Evolutionary conservation across 2,888 invertebrate species (phyloP).

Genomic region (Bibio marci): DNA sequence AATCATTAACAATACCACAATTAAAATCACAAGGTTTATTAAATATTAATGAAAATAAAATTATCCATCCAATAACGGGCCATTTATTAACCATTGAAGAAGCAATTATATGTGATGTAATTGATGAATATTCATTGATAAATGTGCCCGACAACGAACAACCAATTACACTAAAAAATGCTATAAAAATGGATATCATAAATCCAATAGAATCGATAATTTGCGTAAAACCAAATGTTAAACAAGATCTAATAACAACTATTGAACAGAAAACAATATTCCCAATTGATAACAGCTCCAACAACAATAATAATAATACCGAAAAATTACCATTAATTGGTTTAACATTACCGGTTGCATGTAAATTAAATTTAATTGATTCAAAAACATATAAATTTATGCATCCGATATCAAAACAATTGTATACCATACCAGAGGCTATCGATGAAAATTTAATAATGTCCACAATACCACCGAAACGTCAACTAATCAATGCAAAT

Average conservation of each 20-base stretch:
- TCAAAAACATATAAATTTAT: constrained; percentile 43
- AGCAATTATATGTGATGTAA: constrained; percentile 75
- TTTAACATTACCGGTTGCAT: constrained; percentile 66
- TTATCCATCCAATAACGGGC: constrained; percentile 79
- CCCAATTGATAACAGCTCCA: not conserved
- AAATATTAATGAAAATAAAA: constrained; percentile 50
- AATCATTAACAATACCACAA: constrained; percentile 67
- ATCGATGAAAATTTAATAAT: constrained; percentile 60
- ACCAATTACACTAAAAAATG: constrained; percentile 56
- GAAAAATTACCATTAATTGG: constrained; percentile 53
- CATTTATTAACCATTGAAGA: constrained; percentile 57
- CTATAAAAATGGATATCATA: constrained; percentile 51
- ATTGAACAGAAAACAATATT: not conserved
- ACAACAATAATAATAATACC: constrained; percentile 17
- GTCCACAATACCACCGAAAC: constrained; percentile 49
- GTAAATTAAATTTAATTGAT: constrained; percentile 57
- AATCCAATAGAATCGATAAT: constrained; percentile 23
- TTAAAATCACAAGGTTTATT: constrained; percentile 73
- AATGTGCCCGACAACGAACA: constrained; percentile 39
- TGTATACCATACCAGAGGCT: constrained; percentile 47
- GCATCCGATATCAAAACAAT: constrained; percentile 55
- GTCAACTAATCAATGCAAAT: constrained; percentile 30
- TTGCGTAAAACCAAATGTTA: constrained; percentile 43
- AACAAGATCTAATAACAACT: constrained; percentile 22
- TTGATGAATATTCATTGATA: constrained; percentile 64